phyloP scores from a whole-genome alignment of 2,888 invertebrate species.

The Petrophora chlorosata region DNA sequence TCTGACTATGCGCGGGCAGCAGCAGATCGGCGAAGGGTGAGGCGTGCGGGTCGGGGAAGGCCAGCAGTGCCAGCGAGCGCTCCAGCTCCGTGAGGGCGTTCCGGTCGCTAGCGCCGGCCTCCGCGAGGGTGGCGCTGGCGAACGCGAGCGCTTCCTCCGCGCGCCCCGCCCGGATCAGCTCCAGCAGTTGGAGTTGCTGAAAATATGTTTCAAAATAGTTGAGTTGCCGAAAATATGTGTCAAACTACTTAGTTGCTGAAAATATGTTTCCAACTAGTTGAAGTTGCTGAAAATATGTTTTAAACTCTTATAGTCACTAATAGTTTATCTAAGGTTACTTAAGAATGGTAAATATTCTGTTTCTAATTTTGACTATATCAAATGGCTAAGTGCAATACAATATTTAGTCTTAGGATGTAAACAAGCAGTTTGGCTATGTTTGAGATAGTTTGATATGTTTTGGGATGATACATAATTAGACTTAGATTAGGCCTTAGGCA shows the following conservation, averaged over 20 bases:
- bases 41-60: conserved; percentile 97
- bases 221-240: neutral
- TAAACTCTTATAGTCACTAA: no score
- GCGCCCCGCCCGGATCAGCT: conserved; percentile 92
- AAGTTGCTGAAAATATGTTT: conserved; percentile 86
- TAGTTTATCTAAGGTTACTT: no score
- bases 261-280: no score
- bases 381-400: no score
- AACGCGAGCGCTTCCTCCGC: conserved; percentile 95
- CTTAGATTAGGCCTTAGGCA: no score
- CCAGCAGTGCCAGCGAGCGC: conserved; percentile 95
- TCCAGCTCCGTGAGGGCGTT: conserved; percentile 91
- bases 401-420: no score
- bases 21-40: conserved; percentile 98
- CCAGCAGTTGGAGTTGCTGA: conserved; percentile 95
- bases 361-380: no score
- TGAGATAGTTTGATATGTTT: no score
- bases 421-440: no score
- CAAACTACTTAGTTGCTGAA: no score
- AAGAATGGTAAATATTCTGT: no score
- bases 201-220: conserved; percentile 29
- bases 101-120: conserved; percentile 93
- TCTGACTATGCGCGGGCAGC: conserved; percentile 96
- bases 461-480: no score
- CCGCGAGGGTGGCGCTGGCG: conserved; percentile 95